These are phyloP conservation scores for Cepaea nemoralis DNA, from an alignment of 1,140 invertebrate genomes.

Conservation along the genomic window DNA sequence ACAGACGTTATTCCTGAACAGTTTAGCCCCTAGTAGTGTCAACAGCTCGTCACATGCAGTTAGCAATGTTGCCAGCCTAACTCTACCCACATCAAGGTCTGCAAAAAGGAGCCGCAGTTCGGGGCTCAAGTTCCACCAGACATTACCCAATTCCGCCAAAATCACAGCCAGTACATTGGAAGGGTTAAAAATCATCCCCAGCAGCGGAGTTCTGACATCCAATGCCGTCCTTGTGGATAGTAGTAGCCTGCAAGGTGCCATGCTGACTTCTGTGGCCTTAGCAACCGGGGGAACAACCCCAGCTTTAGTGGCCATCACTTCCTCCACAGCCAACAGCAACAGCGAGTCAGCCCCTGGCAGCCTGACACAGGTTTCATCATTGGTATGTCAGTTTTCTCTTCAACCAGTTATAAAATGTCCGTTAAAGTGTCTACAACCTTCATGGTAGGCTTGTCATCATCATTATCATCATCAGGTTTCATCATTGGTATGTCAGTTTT, in stretches of 20 bases:
- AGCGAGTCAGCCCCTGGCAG: not conserved
- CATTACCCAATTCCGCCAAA: constrained; percentile 21
- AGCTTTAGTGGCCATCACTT: constrained; percentile 48
- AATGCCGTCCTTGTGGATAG: constrained; percentile 59
- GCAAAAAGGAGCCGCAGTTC: constrained; percentile 45
- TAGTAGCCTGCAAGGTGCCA: constrained; percentile 51
- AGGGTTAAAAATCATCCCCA: constrained; percentile 50
- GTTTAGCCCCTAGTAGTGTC: constrained; percentile 16
- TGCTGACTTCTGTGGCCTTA: constrained; percentile 59
- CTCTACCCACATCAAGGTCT: constrained; percentile 7
- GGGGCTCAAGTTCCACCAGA: constrained; percentile 24
- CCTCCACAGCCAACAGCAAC: constrained; percentile 28
- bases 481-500: too few relatives aligned
- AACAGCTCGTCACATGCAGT: not conserved
- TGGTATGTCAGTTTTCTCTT: not conserved
- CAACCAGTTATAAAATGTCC: not conserved
- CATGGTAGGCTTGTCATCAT: too few relatives aligned
- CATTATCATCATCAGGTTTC: too few relatives aligned
- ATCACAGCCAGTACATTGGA: constrained; percentile 44
- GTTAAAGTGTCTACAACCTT: too few relatives aligned
- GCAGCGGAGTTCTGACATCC: constrained; percentile 52
- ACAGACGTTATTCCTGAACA: constrained; percentile 30
- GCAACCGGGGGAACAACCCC: constrained; percentile 45
- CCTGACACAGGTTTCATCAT: constrained; percentile 20
- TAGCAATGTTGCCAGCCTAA: not conserved